Conservation (phyloP, 2,113 vertebrate species). For the Pleuronectes platessa region DNA sequence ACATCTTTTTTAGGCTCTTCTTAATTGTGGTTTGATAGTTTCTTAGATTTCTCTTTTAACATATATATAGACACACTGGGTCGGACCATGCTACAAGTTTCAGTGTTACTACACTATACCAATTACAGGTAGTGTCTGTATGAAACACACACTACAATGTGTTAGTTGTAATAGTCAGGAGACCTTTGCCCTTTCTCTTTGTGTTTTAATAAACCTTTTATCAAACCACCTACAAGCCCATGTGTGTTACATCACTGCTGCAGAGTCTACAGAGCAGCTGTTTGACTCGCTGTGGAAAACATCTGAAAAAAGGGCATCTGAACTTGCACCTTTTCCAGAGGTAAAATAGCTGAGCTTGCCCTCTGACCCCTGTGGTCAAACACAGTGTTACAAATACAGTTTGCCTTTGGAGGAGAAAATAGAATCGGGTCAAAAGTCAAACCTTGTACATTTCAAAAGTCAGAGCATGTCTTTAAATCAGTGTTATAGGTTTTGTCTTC, state of each 20-base stretch:
- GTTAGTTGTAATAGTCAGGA: neutral
- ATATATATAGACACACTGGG: too few species aligned
- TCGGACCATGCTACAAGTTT: too few species aligned
- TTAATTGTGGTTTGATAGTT: too few species aligned
- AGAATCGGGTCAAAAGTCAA: conserved; percentile 6
- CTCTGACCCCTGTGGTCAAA: conserved; percentile 19
- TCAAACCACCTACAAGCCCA: neutral
- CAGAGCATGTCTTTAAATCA: neutral
- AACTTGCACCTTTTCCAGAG: conserved; percentile 14
- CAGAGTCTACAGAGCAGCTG: conserved; percentile 2
- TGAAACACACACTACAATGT: too few species aligned
- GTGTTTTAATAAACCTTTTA: too few species aligned
- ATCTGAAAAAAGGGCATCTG: conserved; percentile 3
- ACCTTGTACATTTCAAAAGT: neutral
- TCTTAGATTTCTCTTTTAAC: too few species aligned
- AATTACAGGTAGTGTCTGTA: too few species aligned
- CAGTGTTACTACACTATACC: too few species aligned
- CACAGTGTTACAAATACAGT: neutral
- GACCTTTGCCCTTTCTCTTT: neutral
- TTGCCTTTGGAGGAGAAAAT: neutral
- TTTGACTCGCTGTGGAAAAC: neutral
- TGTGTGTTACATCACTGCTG: neutral
- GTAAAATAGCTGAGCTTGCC: conserved; percentile 19
- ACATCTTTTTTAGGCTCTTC: neutral
- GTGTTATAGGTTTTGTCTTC: neutral